Conservation (phyloP, 2,888 invertebrate genomes). For the Calameuta idolon region DNA sequence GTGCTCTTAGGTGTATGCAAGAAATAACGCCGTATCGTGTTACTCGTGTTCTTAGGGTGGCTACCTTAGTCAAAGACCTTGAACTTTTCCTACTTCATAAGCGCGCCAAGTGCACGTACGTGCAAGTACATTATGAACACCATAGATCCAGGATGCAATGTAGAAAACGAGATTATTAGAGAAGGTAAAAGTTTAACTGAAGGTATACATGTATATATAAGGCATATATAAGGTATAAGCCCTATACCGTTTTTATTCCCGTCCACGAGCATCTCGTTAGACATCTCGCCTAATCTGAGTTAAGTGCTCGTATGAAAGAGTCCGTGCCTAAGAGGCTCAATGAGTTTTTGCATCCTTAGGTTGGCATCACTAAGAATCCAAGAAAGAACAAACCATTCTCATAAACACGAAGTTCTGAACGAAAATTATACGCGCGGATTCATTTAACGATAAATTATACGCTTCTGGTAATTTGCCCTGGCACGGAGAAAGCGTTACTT, state of each 20-base stretch:
- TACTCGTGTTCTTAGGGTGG: slow-evolving; percentile 25
- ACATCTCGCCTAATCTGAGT: slow-evolving; percentile 46
- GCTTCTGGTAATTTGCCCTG: not conserved
- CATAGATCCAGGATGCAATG: not conserved
- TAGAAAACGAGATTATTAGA: no score
- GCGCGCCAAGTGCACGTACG: not conserved
- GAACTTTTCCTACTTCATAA: slow-evolving; percentile 20
- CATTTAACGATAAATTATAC: not conserved
- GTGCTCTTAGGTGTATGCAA: slow-evolving; percentile 23
- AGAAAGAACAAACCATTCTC: not conserved
- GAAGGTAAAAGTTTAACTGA: no score
- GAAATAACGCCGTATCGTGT: slow-evolving; percentile 39
- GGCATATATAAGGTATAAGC: no score
- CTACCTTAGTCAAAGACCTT: slow-evolving; percentile 15
- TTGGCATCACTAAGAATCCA: not conserved
- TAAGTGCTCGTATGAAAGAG: slow-evolving; percentile 40
- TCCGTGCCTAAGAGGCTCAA: not conserved
- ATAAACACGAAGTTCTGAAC: not conserved
- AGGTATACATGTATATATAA: no score
- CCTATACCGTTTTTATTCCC: not conserved
- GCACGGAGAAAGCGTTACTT: not conserved
- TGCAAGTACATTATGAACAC: not conserved
- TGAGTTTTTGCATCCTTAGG: no score
- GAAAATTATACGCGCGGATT: not conserved
- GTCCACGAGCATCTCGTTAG: slow-evolving; percentile 12